Base-by-base conservation (phyloP, 2,113 vertebrate genomes). In the Sprattus sprattus region DNA sequence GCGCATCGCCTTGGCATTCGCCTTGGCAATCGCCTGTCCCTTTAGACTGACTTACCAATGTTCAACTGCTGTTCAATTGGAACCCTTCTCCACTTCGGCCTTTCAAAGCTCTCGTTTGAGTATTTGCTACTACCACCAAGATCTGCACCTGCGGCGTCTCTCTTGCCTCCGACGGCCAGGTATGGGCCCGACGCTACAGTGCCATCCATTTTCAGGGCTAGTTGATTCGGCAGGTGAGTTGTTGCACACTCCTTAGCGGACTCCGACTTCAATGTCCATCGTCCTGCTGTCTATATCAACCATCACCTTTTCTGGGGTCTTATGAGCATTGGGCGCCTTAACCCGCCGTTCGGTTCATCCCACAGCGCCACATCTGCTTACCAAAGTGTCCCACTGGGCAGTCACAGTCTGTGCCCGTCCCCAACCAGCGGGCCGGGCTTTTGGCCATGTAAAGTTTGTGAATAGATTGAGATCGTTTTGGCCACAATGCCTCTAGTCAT, bases 161-260 rank as follows among this genome's bases (percentile, higher is more conserved):
- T 88, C 86, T 83, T 46, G 45, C 45, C 45, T 4, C 3, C 45
- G 45, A 46, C 45, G 45, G 45, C 45, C 45, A 7, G 45, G 81
- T 46, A 46, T 88, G n/a, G 83, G 85, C 89, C 84, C 39, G 54
- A 86, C 82, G 46, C 89, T 93, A 85, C 87, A 89, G 86, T 86
- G 83, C 88, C 91, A 90, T 92, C 92, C 90, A 89, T 90, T 90
- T 91, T 90, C 86, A 89, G 85, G 88, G 88, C 88, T 88, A 88
- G 88, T 88, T 46, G 45, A 46, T 46, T 46, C 7, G 45, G 45
- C 45, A 46, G 45, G 45, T 46, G 45, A 46, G 45, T 46, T 46
- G 45, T 46, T 46, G 7, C 45, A 46, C 45, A 46, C 45, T 46
- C 45, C 45, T 46, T 46, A 46, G 45, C 45, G 45, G 45, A 46